These are phyloP conservation scores for Aquatica leii DNA, from an alignment of 2,888 invertebrate species.

Conservation along the genomic window DNA sequence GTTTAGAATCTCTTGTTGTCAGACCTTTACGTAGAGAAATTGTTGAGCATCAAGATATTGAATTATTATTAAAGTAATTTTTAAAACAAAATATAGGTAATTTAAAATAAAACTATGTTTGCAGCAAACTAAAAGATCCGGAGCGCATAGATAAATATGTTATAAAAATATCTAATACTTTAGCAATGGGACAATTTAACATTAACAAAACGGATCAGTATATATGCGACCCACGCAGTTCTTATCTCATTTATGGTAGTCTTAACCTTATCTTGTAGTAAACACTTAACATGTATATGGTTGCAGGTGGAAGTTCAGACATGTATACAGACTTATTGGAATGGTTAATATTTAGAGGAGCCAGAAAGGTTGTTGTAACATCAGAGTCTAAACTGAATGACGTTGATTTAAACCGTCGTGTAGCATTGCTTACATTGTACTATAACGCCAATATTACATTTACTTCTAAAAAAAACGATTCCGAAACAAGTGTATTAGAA, in stretches of 20 bases:
- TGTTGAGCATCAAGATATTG: constrained; percentile 71
- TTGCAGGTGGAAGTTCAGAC: constrained; percentile 53
- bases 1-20: constrained; percentile 70
- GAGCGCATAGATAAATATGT: constrained; percentile 54
- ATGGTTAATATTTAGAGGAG: constrained; percentile 87
- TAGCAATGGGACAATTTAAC: constrained; percentile 53
- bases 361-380: constrained; percentile 78
- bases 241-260: constrained; percentile 57
- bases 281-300: too few species aligned
- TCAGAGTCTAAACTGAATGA: constrained; percentile 86
- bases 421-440: constrained; percentile 52
- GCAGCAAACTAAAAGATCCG: constrained; percentile 48
- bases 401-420: constrained; percentile 57
- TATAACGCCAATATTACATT: constrained; percentile 54
- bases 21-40: constrained; percentile 72
- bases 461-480: constrained; percentile 50
- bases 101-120: constrained; percentile 14
- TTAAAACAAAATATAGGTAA: constrained; percentile 1
- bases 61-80: constrained; percentile 69
- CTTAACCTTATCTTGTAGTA: constrained; percentile 21
- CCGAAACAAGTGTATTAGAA: constrained; percentile 49
- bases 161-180: constrained; percentile 51
- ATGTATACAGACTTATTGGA: constrained; percentile 68
- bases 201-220: constrained; percentile 53
- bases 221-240: constrained; percentile 53